Percentiles rank a stretch among this genome's conserved stretches.
These are phyloP conservation scores for Litocranius walleri DNA, from an alignment of 2,113 vertebrate genomes.

Conservation along the genomic window DNA sequence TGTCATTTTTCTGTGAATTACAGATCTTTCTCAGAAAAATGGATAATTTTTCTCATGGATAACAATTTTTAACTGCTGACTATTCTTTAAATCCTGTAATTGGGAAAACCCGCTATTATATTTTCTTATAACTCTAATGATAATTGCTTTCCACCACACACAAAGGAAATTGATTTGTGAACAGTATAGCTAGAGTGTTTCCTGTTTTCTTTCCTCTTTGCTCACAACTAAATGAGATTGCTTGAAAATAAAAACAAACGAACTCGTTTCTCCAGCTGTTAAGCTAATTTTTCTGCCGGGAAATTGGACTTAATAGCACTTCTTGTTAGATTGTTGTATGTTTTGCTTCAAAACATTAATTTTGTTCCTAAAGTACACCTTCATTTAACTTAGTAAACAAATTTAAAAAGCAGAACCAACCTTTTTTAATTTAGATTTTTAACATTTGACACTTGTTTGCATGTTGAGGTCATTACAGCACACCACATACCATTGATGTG, in stretches of 20 bases:
- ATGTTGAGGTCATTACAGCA: background rate
- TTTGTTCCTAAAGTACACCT: constrained; percentile 55
- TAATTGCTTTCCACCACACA: background rate
- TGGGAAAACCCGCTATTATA: background rate
- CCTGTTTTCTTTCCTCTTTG: constrained; percentile 72
- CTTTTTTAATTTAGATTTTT: background rate
- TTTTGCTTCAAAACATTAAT: constrained; percentile 63
- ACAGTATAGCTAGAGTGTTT: constrained; percentile 32
- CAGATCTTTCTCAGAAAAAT: background rate
- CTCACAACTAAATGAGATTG: constrained; percentile 66
- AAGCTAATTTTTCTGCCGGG: constrained; percentile 68
- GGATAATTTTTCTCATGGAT: background rate
- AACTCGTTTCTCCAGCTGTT: constrained; percentile 64
- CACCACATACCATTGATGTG: no score
- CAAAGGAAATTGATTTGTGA: constrained; percentile 14
- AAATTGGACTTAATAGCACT: constrained; percentile 65
- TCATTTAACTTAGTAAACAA: constrained; percentile 42
- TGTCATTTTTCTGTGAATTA: background rate
- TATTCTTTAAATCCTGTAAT: background rate
- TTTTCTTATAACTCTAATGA: background rate
- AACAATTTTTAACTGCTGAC: background rate
- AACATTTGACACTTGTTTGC: background rate
- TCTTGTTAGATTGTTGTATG: constrained; percentile 57
- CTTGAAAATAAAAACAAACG: constrained; percentile 67
- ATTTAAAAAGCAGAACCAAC: background rate